Evolutionary conservation across 2,113 vertebrate genomes (phyloP).

Genomic region (Tragelaphus imberbis): DNA sequence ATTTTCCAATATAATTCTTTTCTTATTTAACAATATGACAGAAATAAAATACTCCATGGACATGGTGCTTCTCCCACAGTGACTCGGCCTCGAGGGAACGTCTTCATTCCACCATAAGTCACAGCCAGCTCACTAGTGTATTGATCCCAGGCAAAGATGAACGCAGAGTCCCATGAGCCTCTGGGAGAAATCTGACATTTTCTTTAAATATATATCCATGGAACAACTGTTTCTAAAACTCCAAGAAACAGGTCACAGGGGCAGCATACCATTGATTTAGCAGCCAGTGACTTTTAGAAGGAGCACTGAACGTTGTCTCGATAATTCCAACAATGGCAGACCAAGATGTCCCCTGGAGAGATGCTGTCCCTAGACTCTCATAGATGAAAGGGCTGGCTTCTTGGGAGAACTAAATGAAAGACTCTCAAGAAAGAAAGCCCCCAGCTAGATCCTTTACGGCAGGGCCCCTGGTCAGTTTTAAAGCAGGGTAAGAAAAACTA

Average conservation of each 20-base stretch:
- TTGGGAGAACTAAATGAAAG: neutral
- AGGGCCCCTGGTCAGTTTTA: neutral
- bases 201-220: slow-evolving; percentile 72
- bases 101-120: slow-evolving; percentile 79
- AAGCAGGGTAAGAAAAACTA: neutral
- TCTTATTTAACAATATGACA: slow-evolving; percentile 75
- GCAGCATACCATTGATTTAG: slow-evolving; percentile 76
- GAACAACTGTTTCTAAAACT: slow-evolving; percentile 79
- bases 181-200: slow-evolving; percentile 75
- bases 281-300: slow-evolving; percentile 75
- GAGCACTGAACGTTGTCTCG: slow-evolving; percentile 70
- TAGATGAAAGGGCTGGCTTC: neutral
- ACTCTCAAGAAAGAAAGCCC: neutral
- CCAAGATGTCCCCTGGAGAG: slow-evolving; percentile 62
- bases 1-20: slow-evolving; percentile 71
- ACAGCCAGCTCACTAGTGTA: slow-evolving; percentile 69
- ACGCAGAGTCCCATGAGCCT: slow-evolving; percentile 78
- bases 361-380: slow-evolving; percentile 52
- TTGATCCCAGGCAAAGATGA: slow-evolving; percentile 76
- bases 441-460: neutral
- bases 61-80: slow-evolving; percentile 57
- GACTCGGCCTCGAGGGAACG: slow-evolving; percentile 68
- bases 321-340: slow-evolving; percentile 75
- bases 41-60: slow-evolving; percentile 71
- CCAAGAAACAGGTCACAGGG: slow-evolving; percentile 76